phyloP scores from a whole-genome alignment of 2,797 vertebrate genomes.

The Ispidina picta region DNA sequence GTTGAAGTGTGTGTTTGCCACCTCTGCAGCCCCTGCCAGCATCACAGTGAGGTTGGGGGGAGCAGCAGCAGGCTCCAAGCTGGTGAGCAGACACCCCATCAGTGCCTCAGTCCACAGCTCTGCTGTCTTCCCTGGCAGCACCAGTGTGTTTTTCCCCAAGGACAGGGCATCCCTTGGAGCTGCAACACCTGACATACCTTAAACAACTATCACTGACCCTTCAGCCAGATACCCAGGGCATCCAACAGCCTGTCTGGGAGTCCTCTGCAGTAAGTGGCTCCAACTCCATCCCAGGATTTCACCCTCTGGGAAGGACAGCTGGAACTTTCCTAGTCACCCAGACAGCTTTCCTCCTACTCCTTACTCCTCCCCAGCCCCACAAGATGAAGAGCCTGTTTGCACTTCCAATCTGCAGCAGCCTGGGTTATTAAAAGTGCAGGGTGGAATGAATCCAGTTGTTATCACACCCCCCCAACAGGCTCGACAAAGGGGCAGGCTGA shows the following conservation, averaged over 20 bases:
- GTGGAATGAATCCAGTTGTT: not conserved
- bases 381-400: not conserved
- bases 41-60: not conserved
- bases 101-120: not conserved
- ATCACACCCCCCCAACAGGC: not conserved
- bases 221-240: not conserved
- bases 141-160: not conserved
- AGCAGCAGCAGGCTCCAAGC: not conserved
- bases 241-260: not conserved
- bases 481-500: not conserved
- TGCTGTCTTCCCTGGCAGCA: not conserved
- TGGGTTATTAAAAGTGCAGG: rapidly evolving
- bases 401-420: not conserved
- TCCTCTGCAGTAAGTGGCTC: not conserved
- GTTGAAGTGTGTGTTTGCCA: not conserved
- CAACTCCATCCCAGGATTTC: not conserved
- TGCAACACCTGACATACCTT: not conserved
- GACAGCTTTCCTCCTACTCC: not conserved
- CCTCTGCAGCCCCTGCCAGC: not conserved
- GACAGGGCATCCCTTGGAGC: not conserved
- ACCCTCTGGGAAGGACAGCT: not conserved
- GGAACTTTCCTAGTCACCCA: not conserved
- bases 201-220: not conserved
- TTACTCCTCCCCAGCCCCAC: not conserved
- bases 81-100: not conserved